Evolutionary conservation across 2,797 vertebrate genomes (phyloP), one percentile per base, ranked within the genome.

Genomic region (Florisuga fusca): DNA sequence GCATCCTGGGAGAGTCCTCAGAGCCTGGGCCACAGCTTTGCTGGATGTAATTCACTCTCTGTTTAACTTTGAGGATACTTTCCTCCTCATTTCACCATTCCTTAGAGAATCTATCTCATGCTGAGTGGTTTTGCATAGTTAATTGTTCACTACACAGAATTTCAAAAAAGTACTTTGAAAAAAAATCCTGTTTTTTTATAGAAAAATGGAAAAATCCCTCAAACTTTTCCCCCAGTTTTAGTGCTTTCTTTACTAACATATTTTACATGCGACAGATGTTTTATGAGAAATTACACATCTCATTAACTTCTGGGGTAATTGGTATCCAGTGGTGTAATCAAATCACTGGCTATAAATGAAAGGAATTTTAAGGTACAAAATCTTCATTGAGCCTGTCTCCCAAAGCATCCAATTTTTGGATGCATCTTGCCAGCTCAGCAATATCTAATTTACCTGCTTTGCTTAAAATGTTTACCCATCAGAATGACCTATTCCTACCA

Each of bases 231-330:
- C 22, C 11, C 38, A 84, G 31, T 85, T 95, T 80, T 3, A 72
- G 17, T 31, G 15, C 89, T 96, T 95, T 77, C 72, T 94, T 95
- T 78, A 54, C 73, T 91, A 75, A 84, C 27, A 33, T 77, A 85
- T 91, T 95, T 91, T 94, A 58, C 77, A 86, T 88, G 50, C 74
- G 76, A 88, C 71, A 90, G 18, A 66, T 95, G 34, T 71, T 95
- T 84, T 88, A 85, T 92, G 92, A 77, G 77, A 94, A 92, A 94
- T 93, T 92, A 86, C 58, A 67, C 54, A 62, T 55, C 45, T 93
- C 75, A 80, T 93, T 95, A 93, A 74, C 48, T 94, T 92, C 63
- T 81, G 29, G 48, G 81, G 82, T 94, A 94, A 92, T 89, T 93
- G 75, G 48, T 91, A 94, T 84, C 73, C 91, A 89, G 69, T 10